These are phyloP conservation scores for Daktulosphaira vitifoliae DNA, from an alignment of 1,140 invertebrate species.

Conservation along the genomic window DNA sequence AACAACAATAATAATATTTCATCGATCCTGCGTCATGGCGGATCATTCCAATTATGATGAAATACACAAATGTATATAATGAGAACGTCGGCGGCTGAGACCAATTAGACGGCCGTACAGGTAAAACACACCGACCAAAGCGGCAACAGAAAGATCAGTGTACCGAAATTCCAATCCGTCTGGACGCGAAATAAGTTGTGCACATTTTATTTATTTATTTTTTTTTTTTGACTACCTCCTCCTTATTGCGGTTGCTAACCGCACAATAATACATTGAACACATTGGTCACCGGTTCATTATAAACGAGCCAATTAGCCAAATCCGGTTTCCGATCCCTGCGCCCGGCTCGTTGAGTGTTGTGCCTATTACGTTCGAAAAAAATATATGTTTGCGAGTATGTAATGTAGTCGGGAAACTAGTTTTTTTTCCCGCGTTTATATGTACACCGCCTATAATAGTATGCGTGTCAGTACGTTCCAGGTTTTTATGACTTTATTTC, in stretches of 20 bases:
- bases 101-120: no score
- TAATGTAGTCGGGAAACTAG: constrained; percentile 5
- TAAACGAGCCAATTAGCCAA: constrained; percentile 33
- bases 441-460: not conserved
- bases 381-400: not conserved
- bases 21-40: no score
- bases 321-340: constrained; percentile 24
- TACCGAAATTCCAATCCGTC: no score
- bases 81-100: no score
- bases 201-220: not conserved
- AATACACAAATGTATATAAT: no score
- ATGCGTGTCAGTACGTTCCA: not conserved
- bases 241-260: not conserved
- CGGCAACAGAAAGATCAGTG: no score
- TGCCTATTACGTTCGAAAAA: not conserved
- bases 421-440: constrained; percentile 9
- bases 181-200: not conserved
- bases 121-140: no score
- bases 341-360: not conserved
- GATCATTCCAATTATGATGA: no score
- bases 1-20: no score
- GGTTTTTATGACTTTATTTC: constrained; percentile 33
- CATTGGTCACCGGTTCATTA: constrained; percentile 25
- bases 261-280: not conserved
- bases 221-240: not conserved